Percentiles rank a stretch among this genome's conserved stretches.
Conservation (phyloP, 2,888 invertebrate species). For the Cryptocephalus primarius region DNA sequence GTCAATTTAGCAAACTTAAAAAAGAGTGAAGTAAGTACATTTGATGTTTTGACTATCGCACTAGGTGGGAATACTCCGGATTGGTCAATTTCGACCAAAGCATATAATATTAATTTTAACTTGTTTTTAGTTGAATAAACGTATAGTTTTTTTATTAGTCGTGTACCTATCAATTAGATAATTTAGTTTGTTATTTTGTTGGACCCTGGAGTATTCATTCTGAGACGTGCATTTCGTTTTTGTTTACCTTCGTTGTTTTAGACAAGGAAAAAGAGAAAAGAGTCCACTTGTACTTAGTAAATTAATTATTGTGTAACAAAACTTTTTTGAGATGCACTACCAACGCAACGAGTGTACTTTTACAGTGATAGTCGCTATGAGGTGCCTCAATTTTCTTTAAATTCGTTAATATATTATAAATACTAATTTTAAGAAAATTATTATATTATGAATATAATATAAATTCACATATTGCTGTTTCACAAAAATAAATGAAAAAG, state of each 20-base stretch:
- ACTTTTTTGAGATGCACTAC: background rate
- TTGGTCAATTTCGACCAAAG: no score
- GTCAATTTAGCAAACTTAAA: background rate
- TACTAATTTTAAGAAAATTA: conserved; percentile 35
- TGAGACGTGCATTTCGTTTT: no score
- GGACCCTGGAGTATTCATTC: no score
- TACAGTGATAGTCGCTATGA: conserved; percentile 33
- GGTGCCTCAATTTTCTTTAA: conserved; percentile 36
- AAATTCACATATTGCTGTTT: conserved; percentile 38
- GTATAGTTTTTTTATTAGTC: no score
- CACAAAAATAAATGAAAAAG: conserved; percentile 36
- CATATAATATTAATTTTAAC: no score
- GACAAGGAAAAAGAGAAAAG: conserved; percentile 8
- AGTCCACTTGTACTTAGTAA: no score
- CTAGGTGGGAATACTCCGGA: background rate
- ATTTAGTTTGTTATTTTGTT: no score
- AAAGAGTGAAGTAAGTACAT: conserved; percentile 7
- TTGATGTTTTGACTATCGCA: conserved; percentile 4
- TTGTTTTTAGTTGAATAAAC: no score
- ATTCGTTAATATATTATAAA: conserved; percentile 33
- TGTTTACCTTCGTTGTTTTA: background rate
- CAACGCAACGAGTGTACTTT: conserved; percentile 26
- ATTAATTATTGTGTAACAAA: no score
- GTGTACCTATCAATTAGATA: no score
- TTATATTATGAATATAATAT: conserved; percentile 32